Evolutionary conservation across 2,888 invertebrate genomes (phyloP), one percentile per base, ranked within the genome.

Genomic region (Orthosia gothica): DNA sequence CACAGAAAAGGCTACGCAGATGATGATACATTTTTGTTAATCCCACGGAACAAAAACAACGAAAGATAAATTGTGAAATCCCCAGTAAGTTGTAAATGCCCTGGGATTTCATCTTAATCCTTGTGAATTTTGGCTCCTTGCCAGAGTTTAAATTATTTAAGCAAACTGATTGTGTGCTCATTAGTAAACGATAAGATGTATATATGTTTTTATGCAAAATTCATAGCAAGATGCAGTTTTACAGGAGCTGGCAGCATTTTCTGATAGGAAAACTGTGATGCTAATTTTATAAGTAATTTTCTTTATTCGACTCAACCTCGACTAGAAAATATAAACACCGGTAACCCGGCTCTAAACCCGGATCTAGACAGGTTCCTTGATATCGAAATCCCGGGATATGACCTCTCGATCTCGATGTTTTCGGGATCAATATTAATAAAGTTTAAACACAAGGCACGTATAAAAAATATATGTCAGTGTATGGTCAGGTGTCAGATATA

Each of bases 91-190:
- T 75, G 50, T 32, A 40, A 70, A 55, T 70, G 16, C 1, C 11
- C 45, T 2, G 40, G 40, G 55, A 75, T 63, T 20, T 63, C 47
- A 23, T 63, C 52, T 45, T 57, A 18, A 57, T 63, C 52, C 40
- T 76, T 40, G 50, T 3, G n/a, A 52, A 62, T 49, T 13, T 64
- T 81, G 82, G 58, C 57, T 12, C 3, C 13, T 13, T 18, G 63
- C 76, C 82, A 76, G 7, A 13, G 13, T 45, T 26, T 20, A 1
- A 23, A 71, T 66, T 40, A 57, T 54, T 57, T 18, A 47, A 61
- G 26, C 13, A n/a, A 5, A 49, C 54, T 65, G 32, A 55, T 67
- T 75, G 57, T 50, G 16, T 40, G 13, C 52, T 81, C 47, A 81
- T 81, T 81, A 54, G 55, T 32, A 47, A 57, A 40, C 12, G 7